These are phyloP conservation scores for Conus betulinus DNA, from an alignment of 1,140 invertebrate species.

Conservation along the genomic window DNA sequence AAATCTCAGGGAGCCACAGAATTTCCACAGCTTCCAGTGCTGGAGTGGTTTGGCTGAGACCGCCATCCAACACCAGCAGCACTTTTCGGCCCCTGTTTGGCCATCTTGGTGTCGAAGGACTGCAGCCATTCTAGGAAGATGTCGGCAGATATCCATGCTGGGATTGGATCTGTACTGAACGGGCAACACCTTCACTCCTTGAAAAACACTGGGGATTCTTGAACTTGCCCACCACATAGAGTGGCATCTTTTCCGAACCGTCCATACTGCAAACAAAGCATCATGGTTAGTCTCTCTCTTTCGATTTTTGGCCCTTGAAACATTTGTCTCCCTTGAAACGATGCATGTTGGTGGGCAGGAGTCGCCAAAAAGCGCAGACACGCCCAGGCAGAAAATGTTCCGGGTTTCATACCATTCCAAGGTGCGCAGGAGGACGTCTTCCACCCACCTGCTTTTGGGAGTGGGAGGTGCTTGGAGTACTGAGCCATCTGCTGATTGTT, in stretches of 20 bases:
- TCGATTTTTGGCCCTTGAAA: neutral
- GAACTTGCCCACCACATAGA: neutral
- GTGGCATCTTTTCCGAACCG: neutral
- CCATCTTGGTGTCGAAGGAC: neutral
- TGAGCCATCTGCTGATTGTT: too few relatives aligned
- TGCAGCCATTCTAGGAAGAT: neutral
- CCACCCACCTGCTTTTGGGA: neutral
- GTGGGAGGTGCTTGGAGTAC: too few relatives aligned
- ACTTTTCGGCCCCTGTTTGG: neutral
- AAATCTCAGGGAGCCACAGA: neutral
- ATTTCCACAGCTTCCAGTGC: neutral
- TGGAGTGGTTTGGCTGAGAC: neutral
- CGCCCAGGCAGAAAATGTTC: neutral
- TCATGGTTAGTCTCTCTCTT: neutral
- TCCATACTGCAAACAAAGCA: neutral
- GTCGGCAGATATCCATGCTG: neutral
- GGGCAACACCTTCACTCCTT: neutral
- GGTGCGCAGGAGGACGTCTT: neutral
- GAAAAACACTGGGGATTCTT: neutral
- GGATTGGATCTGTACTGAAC: neutral
- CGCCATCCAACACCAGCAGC: neutral
- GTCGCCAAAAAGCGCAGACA: neutral
- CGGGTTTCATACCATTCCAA: neutral
- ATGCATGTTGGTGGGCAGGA: neutral
- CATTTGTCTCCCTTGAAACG: neutral